Evolutionary conservation across 2,113 vertebrate species (phyloP).

Genomic region (Oxyura jamaicensis): DNA sequence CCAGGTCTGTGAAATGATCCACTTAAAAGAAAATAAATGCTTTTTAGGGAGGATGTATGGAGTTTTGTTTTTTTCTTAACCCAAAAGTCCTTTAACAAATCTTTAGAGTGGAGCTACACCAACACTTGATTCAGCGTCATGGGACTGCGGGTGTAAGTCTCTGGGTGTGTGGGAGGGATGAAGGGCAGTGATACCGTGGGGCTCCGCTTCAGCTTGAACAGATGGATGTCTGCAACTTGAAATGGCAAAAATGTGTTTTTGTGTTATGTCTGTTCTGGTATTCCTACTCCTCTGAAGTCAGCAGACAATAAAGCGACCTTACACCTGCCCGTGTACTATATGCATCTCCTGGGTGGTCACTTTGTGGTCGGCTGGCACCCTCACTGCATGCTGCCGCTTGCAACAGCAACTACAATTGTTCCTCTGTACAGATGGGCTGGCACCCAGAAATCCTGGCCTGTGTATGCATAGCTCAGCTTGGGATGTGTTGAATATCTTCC

Average conservation of each 20-base stretch:
- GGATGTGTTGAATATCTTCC: neutral
- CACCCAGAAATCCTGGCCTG: neutral
- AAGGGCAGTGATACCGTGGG: neutral
- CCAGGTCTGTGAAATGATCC: conserved; percentile 25
- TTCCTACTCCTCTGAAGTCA: neutral
- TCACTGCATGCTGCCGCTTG: neutral
- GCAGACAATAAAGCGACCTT: neutral
- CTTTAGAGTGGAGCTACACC: neutral
- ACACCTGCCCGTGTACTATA: neutral
- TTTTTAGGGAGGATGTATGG: neutral
- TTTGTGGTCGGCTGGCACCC: neutral
- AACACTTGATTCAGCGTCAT: neutral
- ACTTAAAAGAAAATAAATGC: neutral
- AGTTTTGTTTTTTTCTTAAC: neutral
- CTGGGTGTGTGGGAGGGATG: neutral
- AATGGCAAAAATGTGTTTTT: neutral
- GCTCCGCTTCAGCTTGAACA: neutral
- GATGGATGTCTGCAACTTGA: neutral
- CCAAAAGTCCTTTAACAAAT: neutral
- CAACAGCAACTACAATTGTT: neutral
- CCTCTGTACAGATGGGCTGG: neutral
- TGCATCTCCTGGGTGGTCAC: neutral
- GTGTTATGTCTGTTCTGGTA: neutral
- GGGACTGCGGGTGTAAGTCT: neutral
- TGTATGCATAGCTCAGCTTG: neutral